These are phyloP conservation scores for Centropus bengalensis DNA, from an alignment of 2,113 vertebrate species.

Conservation along the genomic window DNA sequence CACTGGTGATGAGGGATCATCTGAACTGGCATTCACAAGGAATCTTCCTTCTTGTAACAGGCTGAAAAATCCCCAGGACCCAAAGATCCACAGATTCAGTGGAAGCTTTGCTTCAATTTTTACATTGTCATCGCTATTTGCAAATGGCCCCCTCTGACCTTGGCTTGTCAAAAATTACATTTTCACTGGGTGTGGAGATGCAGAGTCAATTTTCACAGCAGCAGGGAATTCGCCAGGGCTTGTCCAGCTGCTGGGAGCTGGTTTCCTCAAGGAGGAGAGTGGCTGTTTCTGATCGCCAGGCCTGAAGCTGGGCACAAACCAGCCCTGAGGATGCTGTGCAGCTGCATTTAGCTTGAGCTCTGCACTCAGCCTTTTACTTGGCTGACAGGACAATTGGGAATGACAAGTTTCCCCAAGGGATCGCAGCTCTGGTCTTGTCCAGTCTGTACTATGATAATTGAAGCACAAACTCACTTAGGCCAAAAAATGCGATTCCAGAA, in stretches of 20 bases:
- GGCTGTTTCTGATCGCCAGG: neutral
- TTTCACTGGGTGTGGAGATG: neutral
- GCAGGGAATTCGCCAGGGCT: constrained; percentile 3
- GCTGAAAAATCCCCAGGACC: neutral
- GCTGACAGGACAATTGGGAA: neutral
- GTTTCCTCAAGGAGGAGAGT: neutral
- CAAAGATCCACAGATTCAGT: neutral
- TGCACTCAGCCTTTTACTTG: neutral
- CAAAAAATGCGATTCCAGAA: neutral
- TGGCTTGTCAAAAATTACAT: neutral
- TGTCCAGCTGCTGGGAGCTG: neutral
- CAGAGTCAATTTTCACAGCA: constrained; percentile 26
- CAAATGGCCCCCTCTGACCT: neutral
- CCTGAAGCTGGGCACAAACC: neutral
- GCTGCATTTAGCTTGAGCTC: neutral
- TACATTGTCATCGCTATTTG: neutral
- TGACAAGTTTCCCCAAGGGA: neutral
- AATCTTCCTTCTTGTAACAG: neutral
- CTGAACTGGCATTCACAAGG: neutral
- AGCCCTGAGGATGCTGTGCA: neutral
- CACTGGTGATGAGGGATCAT: neutral
- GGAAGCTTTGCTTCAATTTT: neutral
- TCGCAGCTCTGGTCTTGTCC: neutral
- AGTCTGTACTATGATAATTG: neutral
- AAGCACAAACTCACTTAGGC: neutral